These are phyloP conservation scores for Chrysemys picta DNA, from an alignment of 2,113 vertebrate species.

Conservation along the genomic window DNA sequence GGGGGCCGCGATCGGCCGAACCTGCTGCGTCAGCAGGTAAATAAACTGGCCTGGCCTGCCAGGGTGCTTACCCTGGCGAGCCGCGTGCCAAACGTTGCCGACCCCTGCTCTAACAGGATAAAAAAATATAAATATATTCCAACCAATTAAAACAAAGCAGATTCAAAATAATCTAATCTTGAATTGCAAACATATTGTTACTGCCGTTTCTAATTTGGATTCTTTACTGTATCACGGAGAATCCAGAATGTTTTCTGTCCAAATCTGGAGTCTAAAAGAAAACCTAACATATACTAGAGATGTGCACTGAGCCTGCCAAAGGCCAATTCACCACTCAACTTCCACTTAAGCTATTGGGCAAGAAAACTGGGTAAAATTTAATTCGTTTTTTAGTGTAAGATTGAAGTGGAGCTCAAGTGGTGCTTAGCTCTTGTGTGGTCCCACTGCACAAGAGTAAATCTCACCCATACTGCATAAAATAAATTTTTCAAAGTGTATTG, in stretches of 20 bases:
- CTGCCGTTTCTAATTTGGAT: fast-evolving
- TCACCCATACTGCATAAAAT: neutral
- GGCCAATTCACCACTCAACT: neutral
- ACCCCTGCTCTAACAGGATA: neutral
- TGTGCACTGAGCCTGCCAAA: neutral
- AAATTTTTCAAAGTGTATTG: neutral
- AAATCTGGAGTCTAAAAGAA: neutral
- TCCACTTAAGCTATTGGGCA: neutral
- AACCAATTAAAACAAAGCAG: neutral
- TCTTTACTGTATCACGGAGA: neutral
- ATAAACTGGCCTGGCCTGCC: too few relatives aligned
- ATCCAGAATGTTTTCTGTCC: neutral
- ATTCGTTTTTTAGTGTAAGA: neutral
- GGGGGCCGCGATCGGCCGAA: too few relatives aligned
- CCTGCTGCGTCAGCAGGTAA: too few relatives aligned
- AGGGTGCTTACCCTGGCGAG: too few relatives aligned
- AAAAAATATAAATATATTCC: neutral
- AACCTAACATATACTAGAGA: fast-evolving
- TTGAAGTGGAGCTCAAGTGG: neutral
- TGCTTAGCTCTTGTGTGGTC: neutral
- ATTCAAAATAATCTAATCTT: neutral
- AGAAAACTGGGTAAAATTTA: too few relatives aligned
- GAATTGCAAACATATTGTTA: neutral
- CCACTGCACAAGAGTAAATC: neutral
- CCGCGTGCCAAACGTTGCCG: too few relatives aligned